A percentile compares a stretch with the other conserved stretches of the same genome.
phyloP scores from a whole-genome alignment of 2,113 vertebrate species.

The Triplophysa tibetana region DNA sequence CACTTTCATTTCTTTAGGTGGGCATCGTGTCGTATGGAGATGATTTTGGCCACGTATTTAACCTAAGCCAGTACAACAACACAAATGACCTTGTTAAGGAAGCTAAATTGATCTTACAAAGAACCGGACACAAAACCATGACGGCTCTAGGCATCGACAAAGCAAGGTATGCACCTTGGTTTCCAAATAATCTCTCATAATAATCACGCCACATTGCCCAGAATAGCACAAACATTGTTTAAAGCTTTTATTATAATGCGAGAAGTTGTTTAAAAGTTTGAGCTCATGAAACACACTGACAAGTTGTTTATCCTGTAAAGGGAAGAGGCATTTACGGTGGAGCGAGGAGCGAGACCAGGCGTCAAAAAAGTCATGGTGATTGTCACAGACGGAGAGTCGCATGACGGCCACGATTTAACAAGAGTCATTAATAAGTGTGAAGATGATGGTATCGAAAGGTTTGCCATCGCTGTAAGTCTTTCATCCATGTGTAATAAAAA shows the following conservation, averaged over 20 bases:
- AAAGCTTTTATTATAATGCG: background rate
- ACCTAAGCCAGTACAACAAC: slow-evolving; percentile 85
- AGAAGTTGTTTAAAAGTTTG: background rate
- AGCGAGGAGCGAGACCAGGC: slow-evolving; percentile 83
- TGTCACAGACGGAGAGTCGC: slow-evolving; percentile 95
- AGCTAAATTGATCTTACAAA: slow-evolving; percentile 77
- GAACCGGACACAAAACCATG: slow-evolving; percentile 84
- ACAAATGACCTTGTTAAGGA: slow-evolving; percentile 75
- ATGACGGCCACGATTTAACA: slow-evolving; percentile 79
- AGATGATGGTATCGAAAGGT: slow-evolving; percentile 84
- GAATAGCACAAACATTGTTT: background rate
- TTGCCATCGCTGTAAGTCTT: slow-evolving; percentile 90
- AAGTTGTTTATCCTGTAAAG: slow-evolving; percentile 64
- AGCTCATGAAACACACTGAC: background rate
- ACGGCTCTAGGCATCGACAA: slow-evolving; percentile 91
- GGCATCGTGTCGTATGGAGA: slow-evolving; percentile 93
- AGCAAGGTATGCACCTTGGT: slow-evolving; percentile 78
- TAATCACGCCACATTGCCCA: too few species aligned
- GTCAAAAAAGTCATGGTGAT: slow-evolving; percentile 97
- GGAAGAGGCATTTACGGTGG: slow-evolving; percentile 86
- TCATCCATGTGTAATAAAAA: background rate
- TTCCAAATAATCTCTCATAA: too few species aligned
- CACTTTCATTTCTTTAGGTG: slow-evolving; percentile 73
- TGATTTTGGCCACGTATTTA: slow-evolving; percentile 87
- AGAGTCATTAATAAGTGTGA: slow-evolving; percentile 81